Evolutionary conservation across 1,140 invertebrate species (phyloP), one percentile per base, ranked within the genome.

Genomic region (Drosophila pandora): DNA sequence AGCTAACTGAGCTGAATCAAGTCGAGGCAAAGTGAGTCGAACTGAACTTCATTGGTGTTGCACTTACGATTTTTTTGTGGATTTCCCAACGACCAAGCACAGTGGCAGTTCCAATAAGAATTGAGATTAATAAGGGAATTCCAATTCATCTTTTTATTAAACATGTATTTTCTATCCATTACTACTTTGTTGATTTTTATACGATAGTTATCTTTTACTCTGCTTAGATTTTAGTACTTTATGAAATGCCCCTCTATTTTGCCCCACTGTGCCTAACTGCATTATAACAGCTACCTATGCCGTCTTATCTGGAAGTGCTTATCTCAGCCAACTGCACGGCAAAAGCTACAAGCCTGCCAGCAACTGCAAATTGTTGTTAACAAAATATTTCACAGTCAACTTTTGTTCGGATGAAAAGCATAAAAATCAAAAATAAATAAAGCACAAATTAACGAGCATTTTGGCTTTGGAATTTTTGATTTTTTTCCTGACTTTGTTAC

Each of bases 301-400:
- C 6, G 53, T n/a, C 77, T 84, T 84, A 84, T 84, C 81, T 87
- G n/a, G 22, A 32, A 43, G 73, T 57, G 78, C 82, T 87, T 87
- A 85, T 85, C 82, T 68, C 30, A 63, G 73, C 61, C 68, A 70
- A 74, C 60, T 61, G 65, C 75, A 56, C 53, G 45, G 63, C 52
- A 32, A 62, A 75, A 54, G 64, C 50, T 30, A 49, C 65, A 17
- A 39, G 13, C 48, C 56, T 75, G 75, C 48, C 49, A 57, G 77
- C 71, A 72, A 54, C 56, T 52, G 68, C 56, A 74, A 85, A 81
- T 87, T 85, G 60, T 81, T 85, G 82, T 87, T 85, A 78, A 85
- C 82, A 85, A 85, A 85, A 85, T 85, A 85, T 85, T 85, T 85
- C 64, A 49, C 77, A 85, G 63, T 37, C 80, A 62, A 59, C 30